Conservation (phyloP, 2,113 vertebrate species). For the Pseudopodoces humilis region DNA sequence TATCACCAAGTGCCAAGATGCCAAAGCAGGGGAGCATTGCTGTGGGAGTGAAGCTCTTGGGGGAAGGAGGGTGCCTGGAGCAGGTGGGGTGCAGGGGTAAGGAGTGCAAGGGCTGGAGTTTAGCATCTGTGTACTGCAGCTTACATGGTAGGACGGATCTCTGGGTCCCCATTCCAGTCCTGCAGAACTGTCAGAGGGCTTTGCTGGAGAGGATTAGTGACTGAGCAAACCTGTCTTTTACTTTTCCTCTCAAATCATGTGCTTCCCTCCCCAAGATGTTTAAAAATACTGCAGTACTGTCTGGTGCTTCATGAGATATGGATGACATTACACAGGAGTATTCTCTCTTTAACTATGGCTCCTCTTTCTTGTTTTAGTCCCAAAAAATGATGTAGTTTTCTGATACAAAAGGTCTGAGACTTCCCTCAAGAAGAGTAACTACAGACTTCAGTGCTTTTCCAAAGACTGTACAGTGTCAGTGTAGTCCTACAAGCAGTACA, state of each 20-base stretch:
- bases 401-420: background rate
- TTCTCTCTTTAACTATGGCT: background rate
- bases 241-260: background rate
- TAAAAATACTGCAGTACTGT: background rate
- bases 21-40: background rate
- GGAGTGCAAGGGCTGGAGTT: background rate
- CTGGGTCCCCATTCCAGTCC: too few species aligned
- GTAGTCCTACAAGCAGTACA: background rate
- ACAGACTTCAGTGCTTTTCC: background rate
- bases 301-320: background rate
- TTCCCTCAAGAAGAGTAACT: background rate
- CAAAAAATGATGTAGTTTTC: background rate
- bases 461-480: background rate
- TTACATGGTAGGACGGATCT: background rate
- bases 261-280: background rate
- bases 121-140: background rate
- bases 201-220: background rate
- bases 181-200: background rate
- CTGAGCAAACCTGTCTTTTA: background rate
- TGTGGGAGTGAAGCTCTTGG: background rate
- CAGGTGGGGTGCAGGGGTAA: background rate
- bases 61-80: background rate
- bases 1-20: rapidly evolving
- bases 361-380: background rate
- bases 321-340: rapidly evolving